Conservation (phyloP, 2,888 invertebrate species). For the Torymus texanus region DNA sequence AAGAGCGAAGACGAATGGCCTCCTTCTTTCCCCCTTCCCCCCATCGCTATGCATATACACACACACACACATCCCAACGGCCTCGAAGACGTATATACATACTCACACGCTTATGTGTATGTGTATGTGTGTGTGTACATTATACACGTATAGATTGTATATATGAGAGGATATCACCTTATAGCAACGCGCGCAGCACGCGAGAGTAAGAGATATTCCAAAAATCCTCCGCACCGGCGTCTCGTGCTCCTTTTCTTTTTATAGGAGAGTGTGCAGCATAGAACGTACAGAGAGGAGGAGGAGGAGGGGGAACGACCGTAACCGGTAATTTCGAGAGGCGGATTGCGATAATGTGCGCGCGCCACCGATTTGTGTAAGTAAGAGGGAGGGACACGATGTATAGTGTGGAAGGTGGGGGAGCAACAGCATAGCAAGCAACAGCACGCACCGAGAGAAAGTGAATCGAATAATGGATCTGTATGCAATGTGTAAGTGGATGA, state of each 20-base stretch:
- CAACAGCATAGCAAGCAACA: too few species aligned
- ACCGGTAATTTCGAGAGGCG: slow-evolving; percentile 30
- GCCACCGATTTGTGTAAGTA: slow-evolving; percentile 25
- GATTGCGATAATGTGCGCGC: slow-evolving; percentile 23
- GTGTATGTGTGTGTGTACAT: too few species aligned
- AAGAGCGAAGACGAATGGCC: slow-evolving; percentile 49
- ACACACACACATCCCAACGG: background rate
- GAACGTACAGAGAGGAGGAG: too few species aligned
- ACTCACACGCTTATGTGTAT: too few species aligned
- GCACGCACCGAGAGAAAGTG: slow-evolving; percentile 9
- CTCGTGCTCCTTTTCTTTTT: too few species aligned
- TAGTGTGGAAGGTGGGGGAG: background rate
- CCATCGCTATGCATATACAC: slow-evolving; percentile 16
- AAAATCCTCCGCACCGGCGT: too few species aligned
- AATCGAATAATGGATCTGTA: slow-evolving; percentile 17
- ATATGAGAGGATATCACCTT: too few species aligned
- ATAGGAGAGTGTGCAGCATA: too few species aligned
- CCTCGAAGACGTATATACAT: background rate
- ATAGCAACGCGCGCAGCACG: too few species aligned
- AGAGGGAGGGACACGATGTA: background rate
- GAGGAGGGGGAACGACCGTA: background rate
- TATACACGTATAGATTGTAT: too few species aligned
- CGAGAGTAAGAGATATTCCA: too few species aligned
- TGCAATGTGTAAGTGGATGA: background rate
- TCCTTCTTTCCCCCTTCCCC: slow-evolving; percentile 54